Conservation (phyloP, 2,888 invertebrate species). For the Oconnorella tubifera region DNA sequence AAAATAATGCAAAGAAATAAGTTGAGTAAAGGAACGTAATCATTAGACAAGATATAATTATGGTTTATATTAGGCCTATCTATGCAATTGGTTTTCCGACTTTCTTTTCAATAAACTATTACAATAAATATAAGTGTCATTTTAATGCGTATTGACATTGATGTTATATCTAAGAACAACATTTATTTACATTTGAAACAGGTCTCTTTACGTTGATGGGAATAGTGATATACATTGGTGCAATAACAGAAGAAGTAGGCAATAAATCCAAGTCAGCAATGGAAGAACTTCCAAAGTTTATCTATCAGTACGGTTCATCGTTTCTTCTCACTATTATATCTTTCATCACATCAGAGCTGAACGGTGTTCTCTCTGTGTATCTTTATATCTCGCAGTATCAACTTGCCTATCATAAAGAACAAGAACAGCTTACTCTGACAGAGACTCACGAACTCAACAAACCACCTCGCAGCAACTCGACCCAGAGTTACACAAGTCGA, state of each 20-base stretch:
- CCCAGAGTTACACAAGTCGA: slow-evolving; percentile 45
- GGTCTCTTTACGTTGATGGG: slow-evolving; percentile 54
- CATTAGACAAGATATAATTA: no score
- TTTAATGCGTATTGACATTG: no score
- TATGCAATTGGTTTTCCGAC: no score
- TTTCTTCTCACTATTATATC: slow-evolving; percentile 55
- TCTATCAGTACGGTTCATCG: slow-evolving; percentile 53
- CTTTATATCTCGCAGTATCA: slow-evolving; percentile 55
- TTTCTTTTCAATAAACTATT: no score
- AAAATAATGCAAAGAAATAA: no score
- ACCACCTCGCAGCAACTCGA: slow-evolving; percentile 28
- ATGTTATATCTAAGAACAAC: no score
- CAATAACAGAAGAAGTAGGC: slow-evolving; percentile 55
- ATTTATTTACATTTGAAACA: no score
- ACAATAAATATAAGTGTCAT: no score
- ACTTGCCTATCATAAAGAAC: slow-evolving; percentile 51
- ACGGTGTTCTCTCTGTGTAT: slow-evolving; percentile 55
- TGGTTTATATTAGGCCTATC: no score
- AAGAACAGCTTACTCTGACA: slow-evolving; percentile 40
- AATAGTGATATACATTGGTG: slow-evolving; percentile 55
- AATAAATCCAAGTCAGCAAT: slow-evolving; percentile 46
- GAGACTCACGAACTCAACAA: slow-evolving; percentile 17
- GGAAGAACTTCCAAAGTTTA: slow-evolving; percentile 48
- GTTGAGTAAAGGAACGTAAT: no score
- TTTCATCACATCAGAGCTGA: slow-evolving; percentile 54